These are phyloP conservation scores for Diaperis boleti DNA, from an alignment of 2,888 invertebrate genomes.

Conservation along the genomic window DNA sequence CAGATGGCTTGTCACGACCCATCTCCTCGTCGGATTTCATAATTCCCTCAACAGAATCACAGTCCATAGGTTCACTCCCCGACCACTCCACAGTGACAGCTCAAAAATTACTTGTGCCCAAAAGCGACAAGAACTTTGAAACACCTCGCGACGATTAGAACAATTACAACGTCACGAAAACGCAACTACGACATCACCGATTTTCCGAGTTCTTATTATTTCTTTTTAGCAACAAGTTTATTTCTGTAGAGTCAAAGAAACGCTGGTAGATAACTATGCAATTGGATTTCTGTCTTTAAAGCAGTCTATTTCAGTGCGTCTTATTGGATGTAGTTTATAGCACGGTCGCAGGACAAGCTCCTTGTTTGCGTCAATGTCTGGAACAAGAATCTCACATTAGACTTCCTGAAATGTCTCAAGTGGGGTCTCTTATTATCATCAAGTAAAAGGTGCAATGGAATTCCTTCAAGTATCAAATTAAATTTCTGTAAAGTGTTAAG, in stretches of 20 bases:
- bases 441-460: too few species aligned
- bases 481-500: too few species aligned
- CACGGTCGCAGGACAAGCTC: constrained; percentile 20
- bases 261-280: constrained; percentile 9
- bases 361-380: constrained; percentile 31
- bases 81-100: constrained; percentile 49
- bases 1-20: constrained; percentile 56
- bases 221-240: constrained; percentile 12
- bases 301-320: constrained; percentile 11
- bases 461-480: too few species aligned
- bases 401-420: constrained; percentile 8
- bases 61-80: constrained; percentile 48
- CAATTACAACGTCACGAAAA: background rate
- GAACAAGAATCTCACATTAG: constrained; percentile 29
- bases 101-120: constrained; percentile 30
- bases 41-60: constrained; percentile 50
- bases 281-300: constrained; percentile 13
- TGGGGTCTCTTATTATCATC: constrained; percentile 5
- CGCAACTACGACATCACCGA: constrained; percentile 11
- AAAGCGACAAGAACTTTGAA: constrained; percentile 5
- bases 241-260: constrained; percentile 6
- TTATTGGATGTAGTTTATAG: constrained; percentile 29
- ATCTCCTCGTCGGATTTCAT: constrained; percentile 61
- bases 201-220: background rate
- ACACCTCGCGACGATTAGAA: too few species aligned